Base-by-base conservation (phyloP, 2,888 invertebrate genomes). In the Stramonita haemastoma region DNA sequence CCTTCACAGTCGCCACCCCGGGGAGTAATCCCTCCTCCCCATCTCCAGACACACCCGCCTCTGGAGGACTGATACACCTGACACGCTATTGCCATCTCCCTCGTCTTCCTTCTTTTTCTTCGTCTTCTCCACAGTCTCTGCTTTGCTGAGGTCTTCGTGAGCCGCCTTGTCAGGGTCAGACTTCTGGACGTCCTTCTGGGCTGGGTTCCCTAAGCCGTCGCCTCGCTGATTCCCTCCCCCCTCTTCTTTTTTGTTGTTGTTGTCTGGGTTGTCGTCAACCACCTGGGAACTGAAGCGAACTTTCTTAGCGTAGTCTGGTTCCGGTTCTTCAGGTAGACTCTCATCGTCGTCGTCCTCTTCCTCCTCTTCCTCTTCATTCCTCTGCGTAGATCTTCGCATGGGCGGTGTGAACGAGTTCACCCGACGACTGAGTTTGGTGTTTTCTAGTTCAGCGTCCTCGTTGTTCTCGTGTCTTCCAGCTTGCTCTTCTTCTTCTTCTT, bases 271-370 rank as follows among this genome's bases (percentile, higher is more conserved):
- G 11, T 26, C 29, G 13, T 83, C 92, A 4, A 91, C 73, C 1
- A 93, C 92, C 89, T 92, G 90, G 13, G 90, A 86, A 2, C 90
- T 91, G 89, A 94, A 94, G 46, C 93, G 86, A 13, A 94, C 94
- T 86, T 92, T 93, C 90, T 94, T 94, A 26, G 92, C 91, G 66
- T 94, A 94, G 87, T 94, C 94, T 0, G 93, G 93, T 79, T 92
- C 90, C 0, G 94, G 94, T 90, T 94, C 94, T 17, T 92, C 92
- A 5, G 88, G 56, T 46, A 88, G 77, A 2, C 29, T 22, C 19
- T 89, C 88, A n/a, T n/a, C n/a, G n/a, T n/a, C n/a, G n/a, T n/a
- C n/a, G 13, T 85, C 87, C 19, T 34, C 77, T n/a, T 17, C 85
- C 36, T 87, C 86, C 36, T 29, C 57, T 17, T 46, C 32, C 17